Base-by-base conservation (phyloP, 2,888 invertebrate species). In the Drosophila fulvimacula region DNA sequence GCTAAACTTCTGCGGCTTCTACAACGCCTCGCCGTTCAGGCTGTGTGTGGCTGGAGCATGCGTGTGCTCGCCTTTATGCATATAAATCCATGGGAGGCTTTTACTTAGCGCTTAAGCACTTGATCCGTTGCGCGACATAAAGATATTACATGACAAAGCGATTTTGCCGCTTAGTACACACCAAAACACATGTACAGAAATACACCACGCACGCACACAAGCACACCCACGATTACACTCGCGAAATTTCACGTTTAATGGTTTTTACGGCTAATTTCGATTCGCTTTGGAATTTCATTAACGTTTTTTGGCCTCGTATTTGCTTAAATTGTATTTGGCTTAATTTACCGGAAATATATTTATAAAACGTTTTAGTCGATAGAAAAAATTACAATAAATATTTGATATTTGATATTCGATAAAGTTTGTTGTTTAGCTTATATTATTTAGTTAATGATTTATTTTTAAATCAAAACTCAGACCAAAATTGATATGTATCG, bases 401-500 rank as follows among this genome's bases (percentile, higher is more conserved):
- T 60, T 61, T 27, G 5, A 24, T 51, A 34, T 19, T 46, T 10
- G 62, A 59, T 55, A 68, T 17, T 48, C 17, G 64, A 57, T 51
- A 69, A 56, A 67, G 59, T 52, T 61, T 74, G 61, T 68, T 64
- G 46, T 46, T 44, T 61, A 38, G 38, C 44, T 63, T 62, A 46
- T 7, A 42, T 46, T 58, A 55, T 21, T 30, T 51, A 56, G 48
- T 41, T 53, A 24, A 41, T 13, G 24, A 17, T 59, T 21, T 57
- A 41, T 38, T 59, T 10, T 19, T 58, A 44, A 69, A 70, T 49
- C 24, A 79, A 83, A 81, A 82, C 82, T 86, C 85, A 86, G 85
- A 84, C 85, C 75, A 82, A 69, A 49, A 65, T 83, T 85, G 85
- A 86, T 86, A 86, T 86, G 85, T 84, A 67, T 87, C 89, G 85